Conservation (phyloP, 2,888 invertebrate species). For the Patella ulyssiponensis region DNA sequence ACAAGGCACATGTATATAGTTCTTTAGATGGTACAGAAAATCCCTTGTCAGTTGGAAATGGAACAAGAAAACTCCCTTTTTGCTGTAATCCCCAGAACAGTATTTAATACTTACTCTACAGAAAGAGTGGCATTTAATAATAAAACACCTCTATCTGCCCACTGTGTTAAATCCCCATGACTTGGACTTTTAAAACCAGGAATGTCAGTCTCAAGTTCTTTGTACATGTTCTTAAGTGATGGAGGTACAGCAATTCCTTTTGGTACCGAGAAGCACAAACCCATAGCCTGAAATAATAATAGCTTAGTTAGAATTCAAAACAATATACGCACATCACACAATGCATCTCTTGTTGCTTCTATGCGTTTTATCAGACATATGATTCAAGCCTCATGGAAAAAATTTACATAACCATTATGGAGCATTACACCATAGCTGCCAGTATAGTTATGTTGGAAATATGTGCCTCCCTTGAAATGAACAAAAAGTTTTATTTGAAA, state of each 20-base stretch:
- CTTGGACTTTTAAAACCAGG: slow-evolving; percentile 55
- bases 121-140: slow-evolving; percentile 67
- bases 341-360: no score
- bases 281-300: slow-evolving; percentile 61
- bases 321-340: no score
- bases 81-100: not conserved
- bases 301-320: not conserved
- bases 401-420: no score
- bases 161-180: slow-evolving; percentile 62
- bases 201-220: slow-evolving; percentile 75
- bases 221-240: slow-evolving; percentile 67
- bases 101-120: slow-evolving; percentile 57
- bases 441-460: no score
- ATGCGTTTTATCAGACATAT: no score
- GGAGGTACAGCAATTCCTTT: slow-evolving; percentile 54
- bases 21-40: not conserved
- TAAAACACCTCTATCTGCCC: slow-evolving; percentile 65
- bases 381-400: no score
- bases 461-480: slow-evolving; percentile 1
- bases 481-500: not conserved
- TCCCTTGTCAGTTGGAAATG: not conserved
- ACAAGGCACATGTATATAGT: not conserved
- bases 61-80: not conserved
- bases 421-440: no score
- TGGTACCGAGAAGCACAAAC: slow-evolving; percentile 67